Evolutionary conservation across 2,797 vertebrate species (phyloP), one percentile per base, ranked within the genome.

Genomic region (Bradypodion ventrale): DNA sequence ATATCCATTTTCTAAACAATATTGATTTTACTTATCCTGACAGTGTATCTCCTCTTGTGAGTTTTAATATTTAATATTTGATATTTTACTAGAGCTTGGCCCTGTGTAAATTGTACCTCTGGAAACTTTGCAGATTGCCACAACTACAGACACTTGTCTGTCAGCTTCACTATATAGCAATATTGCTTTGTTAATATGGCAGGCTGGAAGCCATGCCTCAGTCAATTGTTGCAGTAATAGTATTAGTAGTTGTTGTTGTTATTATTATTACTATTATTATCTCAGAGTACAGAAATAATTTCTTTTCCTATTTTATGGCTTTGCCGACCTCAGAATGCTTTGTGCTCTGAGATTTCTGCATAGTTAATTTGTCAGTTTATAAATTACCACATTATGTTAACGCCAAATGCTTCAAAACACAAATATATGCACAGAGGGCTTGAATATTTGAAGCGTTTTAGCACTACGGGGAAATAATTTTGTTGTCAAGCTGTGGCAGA

Each of bases 401-500:
- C 66, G 21, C 85, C 88, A 94, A 96, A 95, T 95, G 94, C 92
- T 95, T 96, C 95, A 94, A 95, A 95, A 96, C 94, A 96, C 95
- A 96, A 96, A 95, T 96, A 95, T 94, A 96, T 94, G 95, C 95
- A 95, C 93, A 94, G 94, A 95, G 95, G 93, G 88, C 92, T 95
- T 94, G 94, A 96, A 93, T 96, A 96, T 95, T 94, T 94, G 92
- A 96, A 96, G 91, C 95, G 91, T 90, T 95, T 96, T 95, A 94
- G 95, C 95, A 95, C 95, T 96, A 94, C 82, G 93, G 95, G 96
- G 96, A 97, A 97, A 96, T 96, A 96, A 96, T 96, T 96, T 94
- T 94, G 94, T 96, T 96, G 95, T 96, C 95, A 96, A 96, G 96
- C 96, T 95, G 95, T 95, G 95, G 96, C 95, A 96, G 94, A 95